phyloP scores from a whole-genome alignment of 2,888 invertebrate genomes.

The Leucophenga maculata region DNA sequence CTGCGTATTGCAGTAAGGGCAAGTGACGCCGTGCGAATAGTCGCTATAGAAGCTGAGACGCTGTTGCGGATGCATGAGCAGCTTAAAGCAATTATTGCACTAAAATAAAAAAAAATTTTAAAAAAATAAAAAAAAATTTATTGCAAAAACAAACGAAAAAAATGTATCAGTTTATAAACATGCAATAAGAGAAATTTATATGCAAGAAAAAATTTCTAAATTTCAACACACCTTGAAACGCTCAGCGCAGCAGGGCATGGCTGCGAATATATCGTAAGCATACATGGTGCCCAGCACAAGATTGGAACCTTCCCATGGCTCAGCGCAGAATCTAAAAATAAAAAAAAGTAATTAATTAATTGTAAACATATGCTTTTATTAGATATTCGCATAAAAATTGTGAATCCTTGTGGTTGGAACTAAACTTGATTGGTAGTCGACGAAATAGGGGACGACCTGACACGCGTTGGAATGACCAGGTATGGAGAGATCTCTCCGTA shows the following conservation, averaged over 20 bases:
- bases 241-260: conserved; percentile 95
- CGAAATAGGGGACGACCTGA: too few species aligned
- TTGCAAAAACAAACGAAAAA: background rate
- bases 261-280: conserved; percentile 98
- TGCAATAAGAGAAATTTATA: too few species aligned
- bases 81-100: conserved; percentile 94
- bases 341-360: background rate
- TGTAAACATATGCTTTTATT: too few species aligned
- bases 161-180: too few species aligned
- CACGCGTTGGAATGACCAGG: too few species aligned
- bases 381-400: too few species aligned
- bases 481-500: too few species aligned
- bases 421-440: too few species aligned
- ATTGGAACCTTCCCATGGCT: conserved; percentile 93
- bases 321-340: conserved; percentile 79
- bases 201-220: background rate
- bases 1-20: conserved; percentile 90
- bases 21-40: conserved; percentile 92
- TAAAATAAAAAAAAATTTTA: conserved; percentile 72
- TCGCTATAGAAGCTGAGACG: conserved; percentile 94
- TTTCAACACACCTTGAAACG: conserved; percentile 83
- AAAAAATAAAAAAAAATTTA: background rate
- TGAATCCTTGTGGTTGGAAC: too few species aligned
- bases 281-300: conserved; percentile 98
- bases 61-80: conserved; percentile 88